Evolutionary conservation across 1,140 invertebrate species (phyloP).

Genomic region (Capitella teleta): DNA sequence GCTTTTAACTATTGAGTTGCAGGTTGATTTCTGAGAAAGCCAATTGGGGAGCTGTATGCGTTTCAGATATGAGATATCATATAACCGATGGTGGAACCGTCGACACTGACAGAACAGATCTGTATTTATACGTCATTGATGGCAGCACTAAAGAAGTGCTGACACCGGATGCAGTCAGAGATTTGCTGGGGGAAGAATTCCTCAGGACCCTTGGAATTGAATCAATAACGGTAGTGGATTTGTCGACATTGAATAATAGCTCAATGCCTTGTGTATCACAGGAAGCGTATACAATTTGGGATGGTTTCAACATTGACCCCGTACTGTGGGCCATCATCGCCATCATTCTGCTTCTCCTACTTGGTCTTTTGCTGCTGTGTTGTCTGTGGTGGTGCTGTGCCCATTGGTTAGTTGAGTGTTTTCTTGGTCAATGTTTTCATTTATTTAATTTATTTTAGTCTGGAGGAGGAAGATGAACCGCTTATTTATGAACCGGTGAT

Average conservation of each 20-base stretch:
- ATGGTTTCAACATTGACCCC: background rate
- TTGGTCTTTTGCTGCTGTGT: background rate
- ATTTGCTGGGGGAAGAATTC: too few relatives aligned
- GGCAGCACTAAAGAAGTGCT: too few relatives aligned
- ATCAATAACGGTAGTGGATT: too few relatives aligned
- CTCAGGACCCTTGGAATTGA: too few relatives aligned
- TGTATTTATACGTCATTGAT: background rate
- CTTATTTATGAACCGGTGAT: too few relatives aligned
- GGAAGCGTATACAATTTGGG: background rate
- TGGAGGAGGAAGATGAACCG: too few relatives aligned
- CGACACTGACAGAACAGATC: background rate
- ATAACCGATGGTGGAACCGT: background rate
- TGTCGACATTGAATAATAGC: too few relatives aligned
- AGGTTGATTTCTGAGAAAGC: background rate
- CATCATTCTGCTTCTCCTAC: background rate
- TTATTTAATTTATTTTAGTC: too few relatives aligned
- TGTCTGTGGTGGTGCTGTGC: slow-evolving; percentile 3
- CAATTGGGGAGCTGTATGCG: background rate
- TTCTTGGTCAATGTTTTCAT: too few relatives aligned
- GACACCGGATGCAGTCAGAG: too few relatives aligned
- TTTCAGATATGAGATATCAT: background rate
- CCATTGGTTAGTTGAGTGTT: background rate
- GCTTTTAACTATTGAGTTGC: background rate
- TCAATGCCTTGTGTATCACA: background rate
- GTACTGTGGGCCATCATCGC: background rate